These are phyloP conservation scores for Trichosurus vulpecula DNA, from an alignment of 2,797 vertebrate species.

Conservation along the genomic window DNA sequence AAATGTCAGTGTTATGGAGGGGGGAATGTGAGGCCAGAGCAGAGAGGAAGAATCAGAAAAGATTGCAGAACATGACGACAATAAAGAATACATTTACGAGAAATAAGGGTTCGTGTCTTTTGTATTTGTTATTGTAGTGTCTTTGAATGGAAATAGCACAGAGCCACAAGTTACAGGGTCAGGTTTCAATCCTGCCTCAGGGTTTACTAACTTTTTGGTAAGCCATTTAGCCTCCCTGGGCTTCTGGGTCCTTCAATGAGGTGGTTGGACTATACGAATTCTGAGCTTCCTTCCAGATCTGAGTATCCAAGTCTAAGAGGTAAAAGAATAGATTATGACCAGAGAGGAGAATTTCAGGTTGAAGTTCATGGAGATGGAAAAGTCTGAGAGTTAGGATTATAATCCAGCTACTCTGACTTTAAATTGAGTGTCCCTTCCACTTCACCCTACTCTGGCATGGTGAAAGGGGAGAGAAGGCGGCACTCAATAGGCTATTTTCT, in stretches of 20 bases:
- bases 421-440: not conserved
- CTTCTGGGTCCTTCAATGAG: not conserved
- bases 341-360: not conserved
- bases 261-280: not conserved
- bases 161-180: not conserved
- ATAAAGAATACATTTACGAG: not conserved
- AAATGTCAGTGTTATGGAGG: not conserved
- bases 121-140: not conserved
- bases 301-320: not conserved
- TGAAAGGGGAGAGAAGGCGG: not conserved
- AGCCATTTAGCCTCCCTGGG: not conserved
- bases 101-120: not conserved
- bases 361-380: not conserved
- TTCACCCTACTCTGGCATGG: not conserved
- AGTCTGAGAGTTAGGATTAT: not conserved
- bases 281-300: not conserved
- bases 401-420: not conserved
- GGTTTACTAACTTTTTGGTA: too few relatives aligned
- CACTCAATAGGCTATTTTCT: not conserved
- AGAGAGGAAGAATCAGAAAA: not conserved
- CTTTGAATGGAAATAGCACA: not conserved
- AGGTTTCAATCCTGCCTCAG: not conserved
- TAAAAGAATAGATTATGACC: not conserved
- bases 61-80: not conserved
- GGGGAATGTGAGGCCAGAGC: too few relatives aligned